Conservation (phyloP, 2,113 vertebrate species). For the Dasyornis broadbenti region DNA sequence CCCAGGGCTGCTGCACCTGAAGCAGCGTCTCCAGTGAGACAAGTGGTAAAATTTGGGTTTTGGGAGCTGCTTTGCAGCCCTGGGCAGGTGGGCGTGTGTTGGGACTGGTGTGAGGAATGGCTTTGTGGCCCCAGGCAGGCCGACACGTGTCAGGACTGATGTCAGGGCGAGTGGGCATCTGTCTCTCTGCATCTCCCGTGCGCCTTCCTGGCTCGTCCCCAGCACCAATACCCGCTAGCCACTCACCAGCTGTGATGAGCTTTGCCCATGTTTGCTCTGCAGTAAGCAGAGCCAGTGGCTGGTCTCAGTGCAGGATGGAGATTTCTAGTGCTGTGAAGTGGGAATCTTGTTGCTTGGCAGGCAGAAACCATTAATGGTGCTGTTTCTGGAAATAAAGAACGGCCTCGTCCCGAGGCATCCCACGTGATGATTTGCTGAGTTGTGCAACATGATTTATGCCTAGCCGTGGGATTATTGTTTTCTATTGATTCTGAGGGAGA, state of each 20-base stretch:
- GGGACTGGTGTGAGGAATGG: not conserved
- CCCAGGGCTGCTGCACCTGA: not conserved
- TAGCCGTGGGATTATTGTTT: not conserved
- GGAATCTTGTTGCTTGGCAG: not conserved
- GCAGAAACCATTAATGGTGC: not conserved
- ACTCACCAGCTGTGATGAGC: not conserved
- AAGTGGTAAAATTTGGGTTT: not conserved
- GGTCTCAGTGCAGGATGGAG: not conserved
- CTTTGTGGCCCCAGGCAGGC: not conserved
- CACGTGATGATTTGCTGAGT: not conserved
- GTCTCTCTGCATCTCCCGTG: not conserved
- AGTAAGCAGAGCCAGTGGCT: not conserved
- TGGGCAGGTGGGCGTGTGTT: accelerated
- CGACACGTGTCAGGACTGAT: accelerated
- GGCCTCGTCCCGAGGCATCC: not conserved
- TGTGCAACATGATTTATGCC: not conserved
- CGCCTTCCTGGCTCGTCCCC: accelerated
- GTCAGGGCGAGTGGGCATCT: not conserved
- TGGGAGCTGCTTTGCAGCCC: not conserved
- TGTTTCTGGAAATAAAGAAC: not conserved
- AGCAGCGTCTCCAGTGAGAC: accelerated
- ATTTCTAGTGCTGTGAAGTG: not conserved
- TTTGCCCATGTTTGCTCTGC: not conserved
- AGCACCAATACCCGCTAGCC: not conserved
- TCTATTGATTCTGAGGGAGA: conserved; percentile 15